These are phyloP conservation scores for Eurytoma californica DNA, from an alignment of 2,888 invertebrate species.

Conservation along the genomic window DNA sequence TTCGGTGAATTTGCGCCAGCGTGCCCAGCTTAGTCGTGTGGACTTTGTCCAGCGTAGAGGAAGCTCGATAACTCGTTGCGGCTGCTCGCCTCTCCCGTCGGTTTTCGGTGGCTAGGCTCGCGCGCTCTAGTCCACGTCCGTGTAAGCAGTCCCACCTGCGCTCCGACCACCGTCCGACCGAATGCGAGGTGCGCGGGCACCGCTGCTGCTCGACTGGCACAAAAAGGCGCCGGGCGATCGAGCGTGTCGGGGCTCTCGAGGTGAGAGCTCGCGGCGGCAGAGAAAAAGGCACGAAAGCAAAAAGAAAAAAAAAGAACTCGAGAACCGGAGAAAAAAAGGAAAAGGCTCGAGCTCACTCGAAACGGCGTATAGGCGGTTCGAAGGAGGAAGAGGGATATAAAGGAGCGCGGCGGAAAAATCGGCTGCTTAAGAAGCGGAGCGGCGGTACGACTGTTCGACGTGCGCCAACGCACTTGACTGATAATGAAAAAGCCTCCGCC, in stretches of 20 bases:
- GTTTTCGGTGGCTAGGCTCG: too few relatives aligned
- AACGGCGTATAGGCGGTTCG: neutral
- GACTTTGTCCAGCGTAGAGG: constrained; percentile 51
- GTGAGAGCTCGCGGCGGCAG: too few relatives aligned
- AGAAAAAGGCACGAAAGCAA: neutral
- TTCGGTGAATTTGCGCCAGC: constrained; percentile 72
- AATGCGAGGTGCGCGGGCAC: neutral
- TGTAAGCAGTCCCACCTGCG: neutral
- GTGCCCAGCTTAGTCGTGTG: constrained; percentile 67
- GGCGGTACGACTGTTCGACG: constrained; percentile 63
- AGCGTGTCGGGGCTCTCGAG: constrained; percentile 10
- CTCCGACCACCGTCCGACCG: neutral
- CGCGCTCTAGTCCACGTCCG: too few relatives aligned
- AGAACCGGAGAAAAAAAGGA: neutral
- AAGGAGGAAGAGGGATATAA: neutral
- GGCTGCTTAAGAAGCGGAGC: neutral
- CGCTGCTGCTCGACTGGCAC: too few relatives aligned
- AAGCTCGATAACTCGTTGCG: too few relatives aligned
- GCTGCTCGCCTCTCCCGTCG: too few relatives aligned
- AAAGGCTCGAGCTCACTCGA: neutral
- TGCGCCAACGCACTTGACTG: constrained; percentile 72
- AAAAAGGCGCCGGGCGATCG: neutral
- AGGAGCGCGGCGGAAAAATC: neutral
- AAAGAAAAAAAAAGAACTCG: neutral
- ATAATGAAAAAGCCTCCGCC: constrained; percentile 61